Evolutionary conservation across 2,888 invertebrate species (phyloP), one percentile per base, ranked within the genome.

Genomic region (Agonum fuliginosum): DNA sequence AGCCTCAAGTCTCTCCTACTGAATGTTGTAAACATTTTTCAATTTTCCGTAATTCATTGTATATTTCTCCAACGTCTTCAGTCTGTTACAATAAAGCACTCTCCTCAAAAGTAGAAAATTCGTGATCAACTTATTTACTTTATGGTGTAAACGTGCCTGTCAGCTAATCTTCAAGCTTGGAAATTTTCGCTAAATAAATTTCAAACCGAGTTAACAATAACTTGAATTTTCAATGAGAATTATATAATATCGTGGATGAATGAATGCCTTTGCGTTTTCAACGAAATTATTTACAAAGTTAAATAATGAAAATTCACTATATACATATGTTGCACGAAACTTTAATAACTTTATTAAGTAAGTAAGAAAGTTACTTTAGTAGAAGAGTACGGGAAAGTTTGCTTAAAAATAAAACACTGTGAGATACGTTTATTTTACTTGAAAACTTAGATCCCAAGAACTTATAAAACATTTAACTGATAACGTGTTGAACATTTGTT

Each of bases 261-360:
- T 24, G 10, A 22, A 22, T 24, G 10, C n/a, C 12, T 54, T 24
- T 20, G 14, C n/a, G 5, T 10, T 43, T 17, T 48, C 24, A n/a
- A 3, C 58, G 27, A 19, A 58, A 62, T 62, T 34, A 62, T 62
- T 17, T 62, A 62, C 12, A 4, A 8, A 27, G 2, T 27, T 62
- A 62, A 62, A 62, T 62, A 62, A 62, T 62, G 54, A 62, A 62
- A 62, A 62, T 30, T 62, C 58, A 62, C 58, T 62, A 62, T 46
- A 12, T 62, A 62, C 58, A 62, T 46, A 46, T 30, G 58, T 30
- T 17, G 58, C 14, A 46, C 8, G 30, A 17, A 62, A 62, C 58
- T 62, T 62, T 62, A 62, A 62, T 62, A 62, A 62, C 58, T 62
- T 62, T 62, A 62, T 62, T 62, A 62, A 58, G 54, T 6, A 30